Evolutionary conservation across 2,888 invertebrate genomes (phyloP), one percentile per base, ranked within the genome.

Genomic region (Heliconius hortense): DNA sequence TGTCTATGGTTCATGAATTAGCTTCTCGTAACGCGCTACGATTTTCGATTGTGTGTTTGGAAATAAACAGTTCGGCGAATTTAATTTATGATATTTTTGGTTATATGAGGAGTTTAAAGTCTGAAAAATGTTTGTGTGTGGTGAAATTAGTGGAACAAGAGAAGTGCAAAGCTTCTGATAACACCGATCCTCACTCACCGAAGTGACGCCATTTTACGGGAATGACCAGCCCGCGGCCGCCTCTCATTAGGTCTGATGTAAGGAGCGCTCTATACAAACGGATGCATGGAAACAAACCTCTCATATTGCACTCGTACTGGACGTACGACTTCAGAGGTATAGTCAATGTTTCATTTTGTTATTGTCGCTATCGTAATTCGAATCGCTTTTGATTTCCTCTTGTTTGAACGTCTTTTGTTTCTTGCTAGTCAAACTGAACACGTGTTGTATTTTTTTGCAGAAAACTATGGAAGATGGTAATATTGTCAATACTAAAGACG

Each of bases 151-250:
- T 87, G 85, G 82, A 86, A 84, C 81, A 84, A 87, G 84, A 82
- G 83, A 83, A 83, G 82, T 85, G 81, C 86, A 85, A 86, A 87
- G 87, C 84, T 88, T 89, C 88, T 91, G 90, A 91, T 91, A 90
- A 88, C 87, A 90, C 89, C 88, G 90, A 91, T 92, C 89, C 89
- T 93, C 92, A 88, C 90, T 88, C 88, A 86, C 90, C 89, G 89
- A 89, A 94, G 94, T 94, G 94, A 94, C 94, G 94, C 94, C 94
- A 94, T 94, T 94, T 94, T 94, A 94, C 94, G 94, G 94, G 94
- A 93, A 94, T 94, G 94, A 94, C 90, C 94, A 93, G 94, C 92
- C 92, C 89, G 93, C 91, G 91, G 93, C 92, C 91, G 94, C 91
- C 88, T 91, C 90, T 86, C 85, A 90, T 84, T 90, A 89, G 90